Base-by-base conservation (phyloP, 2,113 vertebrate species). In the Heterotilapia buettikoferi region DNA sequence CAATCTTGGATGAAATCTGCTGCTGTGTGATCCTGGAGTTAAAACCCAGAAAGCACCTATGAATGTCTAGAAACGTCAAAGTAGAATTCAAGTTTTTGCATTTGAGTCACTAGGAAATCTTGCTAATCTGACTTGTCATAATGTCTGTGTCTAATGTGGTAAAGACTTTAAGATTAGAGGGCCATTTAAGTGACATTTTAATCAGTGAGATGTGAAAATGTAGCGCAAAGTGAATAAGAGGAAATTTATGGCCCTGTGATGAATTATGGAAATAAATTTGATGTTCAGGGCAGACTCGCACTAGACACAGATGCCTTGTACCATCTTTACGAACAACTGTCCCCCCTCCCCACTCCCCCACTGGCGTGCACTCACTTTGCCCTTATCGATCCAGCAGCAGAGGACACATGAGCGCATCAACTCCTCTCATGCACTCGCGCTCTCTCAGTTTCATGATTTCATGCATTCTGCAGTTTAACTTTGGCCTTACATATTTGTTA, bases 111-210 rank as follows among this genome's bases (percentile, higher is more conserved):
- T 50, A 3, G 24, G 24, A 76, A 76, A 26, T 76, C 16, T 31
- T 76, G 16, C 24, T 76, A 45, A 76, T 76, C 71, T 50, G 24
- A 50, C 71, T 5, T 29, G 43, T 50, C 24, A 50, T 50, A 12
- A 29, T 31, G 16, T 50, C 16, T 29, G 43, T 47, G 43, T 7
- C 24, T 78, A 78, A 50, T 78, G 73, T 78, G 45, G 45, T 78
- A 31, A 76, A 78, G 45, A 13, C 16, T 78, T 78, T 0, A 78
- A 2, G 26, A 78, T 50, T 31, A 31, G 16, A 29, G 71, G 0
- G 18, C 11, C 45, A 78, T 78, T 52, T 78, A 78, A 47, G 40
- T n/a, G 73, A 31, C 45, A 78, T 78, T 33, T n/a, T 50, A 78
- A 31, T 31, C 26, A 31, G 43, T 31, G 16, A 50, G 16, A 78